Percentiles rank a stretch among this genome's conserved stretches.
phyloP scores from a whole-genome alignment of 2,797 vertebrate genomes.

The Phylloscopus collybita region DNA sequence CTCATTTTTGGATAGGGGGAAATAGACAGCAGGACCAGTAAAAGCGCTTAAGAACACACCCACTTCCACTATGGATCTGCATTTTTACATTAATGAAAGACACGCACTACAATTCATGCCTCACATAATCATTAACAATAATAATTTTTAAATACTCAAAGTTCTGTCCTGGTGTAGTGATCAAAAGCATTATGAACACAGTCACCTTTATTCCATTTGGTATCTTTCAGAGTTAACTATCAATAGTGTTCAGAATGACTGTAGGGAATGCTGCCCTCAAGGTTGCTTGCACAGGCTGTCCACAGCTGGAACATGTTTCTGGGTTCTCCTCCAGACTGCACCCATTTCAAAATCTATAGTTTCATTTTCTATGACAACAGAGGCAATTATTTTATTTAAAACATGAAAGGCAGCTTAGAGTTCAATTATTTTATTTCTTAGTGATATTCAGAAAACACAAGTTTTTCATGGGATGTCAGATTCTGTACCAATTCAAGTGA shows the following conservation, averaged over 20 bases:
- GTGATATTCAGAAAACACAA: background rate
- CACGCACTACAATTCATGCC: background rate
- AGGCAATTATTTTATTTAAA: background rate
- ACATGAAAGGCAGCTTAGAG: background rate
- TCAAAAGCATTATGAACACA: background rate
- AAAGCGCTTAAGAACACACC: background rate
- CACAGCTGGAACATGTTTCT: background rate
- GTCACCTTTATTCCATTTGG: background rate
- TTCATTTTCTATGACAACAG: background rate
- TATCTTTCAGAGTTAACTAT: background rate
- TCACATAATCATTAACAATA: background rate
- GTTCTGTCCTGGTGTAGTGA: background rate
- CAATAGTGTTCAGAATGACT: background rate
- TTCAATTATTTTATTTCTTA: background rate
- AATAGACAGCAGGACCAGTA: background rate
- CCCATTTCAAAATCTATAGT: background rate
- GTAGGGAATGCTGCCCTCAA: background rate
- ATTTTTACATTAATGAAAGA: background rate
- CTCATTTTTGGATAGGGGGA: background rate
- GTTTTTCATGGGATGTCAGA: background rate
- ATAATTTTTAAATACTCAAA: background rate
- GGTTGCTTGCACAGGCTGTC: background rate
- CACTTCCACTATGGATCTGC: background rate
- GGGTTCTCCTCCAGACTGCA: background rate
- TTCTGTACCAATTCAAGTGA: background rate